Percentiles rank a stretch among this genome's conserved stretches.
Conservation (phyloP, 2,888 invertebrate species). For the Chydorus sphaericus region DNA sequence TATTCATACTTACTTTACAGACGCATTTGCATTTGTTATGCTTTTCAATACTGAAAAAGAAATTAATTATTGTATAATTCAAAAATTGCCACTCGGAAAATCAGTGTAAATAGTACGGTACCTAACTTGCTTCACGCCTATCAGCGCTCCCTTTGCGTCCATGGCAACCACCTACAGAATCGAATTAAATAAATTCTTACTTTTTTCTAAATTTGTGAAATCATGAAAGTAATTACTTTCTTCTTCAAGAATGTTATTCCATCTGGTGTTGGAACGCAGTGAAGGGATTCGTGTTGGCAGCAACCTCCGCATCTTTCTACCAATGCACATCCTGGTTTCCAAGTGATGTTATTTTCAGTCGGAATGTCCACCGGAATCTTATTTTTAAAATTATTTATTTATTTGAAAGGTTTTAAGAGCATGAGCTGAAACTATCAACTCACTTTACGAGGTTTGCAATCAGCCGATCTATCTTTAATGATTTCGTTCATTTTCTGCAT, state of each 20-base stretch:
- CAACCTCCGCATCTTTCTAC: conserved; percentile 15
- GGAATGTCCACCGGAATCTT: conserved; percentile 12
- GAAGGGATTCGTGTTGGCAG: conserved; percentile 12
- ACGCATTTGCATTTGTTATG: conserved; percentile 10
- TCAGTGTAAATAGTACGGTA: too few relatives aligned
- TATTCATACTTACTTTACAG: conserved; percentile 7
- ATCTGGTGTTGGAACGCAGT: conserved; percentile 12
- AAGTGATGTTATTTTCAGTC: conserved; percentile 1
- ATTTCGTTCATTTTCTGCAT: conserved; percentile 11
- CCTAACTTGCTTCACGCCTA: conserved; percentile 11
- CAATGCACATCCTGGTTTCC: conserved; percentile 11
- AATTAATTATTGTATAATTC: too few relatives aligned
- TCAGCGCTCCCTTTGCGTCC: background rate
- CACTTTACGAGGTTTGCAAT: conserved; percentile 15
- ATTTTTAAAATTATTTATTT: background rate
- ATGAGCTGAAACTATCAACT: background rate
- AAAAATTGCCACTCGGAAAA: too few relatives aligned
- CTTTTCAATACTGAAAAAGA: conserved; percentile 10
- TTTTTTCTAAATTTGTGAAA: background rate
- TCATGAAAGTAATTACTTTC: conserved; percentile 4
- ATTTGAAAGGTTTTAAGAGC: background rate
- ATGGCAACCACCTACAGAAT: conserved; percentile 8
- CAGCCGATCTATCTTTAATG: conserved; percentile 13
- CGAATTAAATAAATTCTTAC: too few relatives aligned
- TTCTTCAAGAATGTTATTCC: conserved; percentile 9